Conservation (phyloP, 2,113 vertebrate genomes). For the Heliornis fulica region DNA sequence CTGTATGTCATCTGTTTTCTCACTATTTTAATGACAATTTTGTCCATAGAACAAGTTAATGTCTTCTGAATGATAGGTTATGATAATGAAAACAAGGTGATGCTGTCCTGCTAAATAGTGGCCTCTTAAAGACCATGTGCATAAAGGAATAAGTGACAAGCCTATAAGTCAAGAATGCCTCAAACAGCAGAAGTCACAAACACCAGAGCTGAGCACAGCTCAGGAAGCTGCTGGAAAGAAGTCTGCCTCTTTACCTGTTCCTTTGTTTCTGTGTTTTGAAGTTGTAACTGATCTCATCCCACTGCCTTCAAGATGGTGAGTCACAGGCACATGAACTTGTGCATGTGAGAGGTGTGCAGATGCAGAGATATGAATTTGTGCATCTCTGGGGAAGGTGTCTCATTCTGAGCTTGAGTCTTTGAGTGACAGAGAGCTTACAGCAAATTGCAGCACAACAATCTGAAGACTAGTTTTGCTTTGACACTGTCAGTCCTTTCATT, state of each 20-base stretch:
- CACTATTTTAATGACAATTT: not conserved
- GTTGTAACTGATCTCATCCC: not conserved
- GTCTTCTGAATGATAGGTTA: not conserved
- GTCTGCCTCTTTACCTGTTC: not conserved
- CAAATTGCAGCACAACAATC: not conserved
- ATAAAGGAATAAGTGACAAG: not conserved
- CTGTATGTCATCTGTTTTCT: not conserved
- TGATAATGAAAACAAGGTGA: not conserved
- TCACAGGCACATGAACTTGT: not conserved
- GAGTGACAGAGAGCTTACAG: not conserved
- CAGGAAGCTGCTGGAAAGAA: not conserved
- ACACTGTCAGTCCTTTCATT: not conserved
- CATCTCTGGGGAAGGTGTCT: not conserved
- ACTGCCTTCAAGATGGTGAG: too few relatives aligned
- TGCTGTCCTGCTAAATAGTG: not conserved
- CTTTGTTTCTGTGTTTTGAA: not conserved
- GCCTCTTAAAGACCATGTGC: not conserved
- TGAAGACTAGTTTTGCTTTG: not conserved
- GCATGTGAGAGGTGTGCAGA: not conserved
- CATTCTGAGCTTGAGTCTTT: not conserved
- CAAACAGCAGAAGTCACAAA: not conserved
- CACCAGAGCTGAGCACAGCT: not conserved
- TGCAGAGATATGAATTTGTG: not conserved
- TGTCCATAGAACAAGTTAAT: not conserved
- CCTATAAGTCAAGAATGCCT: not conserved